A percentile compares a stretch with the other conserved stretches of the same genome.
Evolutionary conservation across 2,888 invertebrate genomes (phyloP).

Genomic region (Clistopyga incitator): DNA sequence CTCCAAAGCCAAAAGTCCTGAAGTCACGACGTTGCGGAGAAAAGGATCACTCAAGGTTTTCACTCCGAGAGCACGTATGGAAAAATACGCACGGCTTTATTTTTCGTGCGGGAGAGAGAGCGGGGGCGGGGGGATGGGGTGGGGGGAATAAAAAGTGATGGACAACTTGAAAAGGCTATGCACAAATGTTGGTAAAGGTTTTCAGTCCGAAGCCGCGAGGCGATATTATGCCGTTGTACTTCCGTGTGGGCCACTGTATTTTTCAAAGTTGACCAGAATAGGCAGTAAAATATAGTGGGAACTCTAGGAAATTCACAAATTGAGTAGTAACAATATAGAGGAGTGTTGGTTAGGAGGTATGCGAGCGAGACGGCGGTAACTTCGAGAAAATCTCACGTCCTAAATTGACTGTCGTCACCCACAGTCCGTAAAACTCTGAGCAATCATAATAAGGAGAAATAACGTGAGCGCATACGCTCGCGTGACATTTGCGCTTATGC

Average conservation of each 20-base stretch:
- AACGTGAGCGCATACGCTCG: slow-evolving; percentile 66
- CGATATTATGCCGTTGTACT: slow-evolving; percentile 14
- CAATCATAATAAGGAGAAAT: slow-evolving; percentile 71
- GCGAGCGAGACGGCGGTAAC: slow-evolving; percentile 38
- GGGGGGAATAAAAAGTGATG: slow-evolving; percentile 43
- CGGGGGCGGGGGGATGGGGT: too few relatives aligned
- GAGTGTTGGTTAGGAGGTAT: slow-evolving; percentile 29
- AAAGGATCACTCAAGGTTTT: slow-evolving; percentile 47
- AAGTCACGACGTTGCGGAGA: slow-evolving; percentile 60
- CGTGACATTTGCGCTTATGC: slow-evolving; percentile 70
- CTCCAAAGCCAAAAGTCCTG: slow-evolving; percentile 55
- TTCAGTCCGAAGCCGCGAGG: not conserved
- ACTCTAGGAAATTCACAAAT: slow-evolving; percentile 41
- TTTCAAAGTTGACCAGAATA: slow-evolving; percentile 3
- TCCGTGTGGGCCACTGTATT: not conserved
- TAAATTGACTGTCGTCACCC: slow-evolving; percentile 70
- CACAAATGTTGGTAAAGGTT: slow-evolving; percentile 54
- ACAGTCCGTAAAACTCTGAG: slow-evolving; percentile 66
- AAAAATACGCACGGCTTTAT: slow-evolving; percentile 61
- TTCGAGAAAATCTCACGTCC: slow-evolving; percentile 65
- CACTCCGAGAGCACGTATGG: slow-evolving; percentile 61
- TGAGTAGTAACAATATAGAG: slow-evolving; percentile 39
- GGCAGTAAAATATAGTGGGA: slow-evolving; percentile 22
- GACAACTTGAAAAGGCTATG: slow-evolving; percentile 58
- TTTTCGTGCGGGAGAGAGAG: too few relatives aligned